A percentile compares a stretch with the other conserved stretches of the same genome.
Conservation (phyloP, 2,113 vertebrate genomes). For the Apodemus speciosus region DNA sequence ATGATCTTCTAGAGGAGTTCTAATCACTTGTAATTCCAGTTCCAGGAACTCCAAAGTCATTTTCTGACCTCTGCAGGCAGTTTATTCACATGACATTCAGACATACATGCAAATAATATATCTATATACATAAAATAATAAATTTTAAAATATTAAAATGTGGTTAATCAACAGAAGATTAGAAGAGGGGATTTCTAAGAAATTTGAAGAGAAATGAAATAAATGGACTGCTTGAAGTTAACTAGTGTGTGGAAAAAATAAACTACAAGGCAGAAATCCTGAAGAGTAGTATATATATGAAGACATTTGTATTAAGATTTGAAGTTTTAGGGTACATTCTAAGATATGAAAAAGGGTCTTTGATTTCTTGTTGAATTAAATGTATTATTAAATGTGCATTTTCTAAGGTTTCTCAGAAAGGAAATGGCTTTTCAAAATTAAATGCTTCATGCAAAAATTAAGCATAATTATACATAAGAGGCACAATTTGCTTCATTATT, state of each 20-base stretch:
- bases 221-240: background rate
- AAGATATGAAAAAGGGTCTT: constrained; percentile 12
- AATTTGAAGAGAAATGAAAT: constrained; percentile 13
- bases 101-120: background rate
- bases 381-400: constrained; percentile 38
- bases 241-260: background rate
- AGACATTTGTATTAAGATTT: background rate
- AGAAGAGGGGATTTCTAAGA: background rate
- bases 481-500: constrained; percentile 45
- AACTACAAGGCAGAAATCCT: background rate
- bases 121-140: background rate
- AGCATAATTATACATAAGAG: constrained; percentile 55
- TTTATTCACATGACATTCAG: background rate
- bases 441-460: constrained; percentile 51
- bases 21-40: background rate
- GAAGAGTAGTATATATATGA: background rate
- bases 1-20: background rate
- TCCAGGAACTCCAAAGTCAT: background rate
- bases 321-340: constrained; percentile 13
- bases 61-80: background rate
- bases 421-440: constrained; percentile 61
- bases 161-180: background rate
- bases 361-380: constrained; percentile 31
- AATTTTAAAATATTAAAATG: background rate
- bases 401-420: constrained; percentile 38